Evolutionary conservation across 2,113 vertebrate genomes (phyloP).

Genomic region (Callospermophilus lateralis): DNA sequence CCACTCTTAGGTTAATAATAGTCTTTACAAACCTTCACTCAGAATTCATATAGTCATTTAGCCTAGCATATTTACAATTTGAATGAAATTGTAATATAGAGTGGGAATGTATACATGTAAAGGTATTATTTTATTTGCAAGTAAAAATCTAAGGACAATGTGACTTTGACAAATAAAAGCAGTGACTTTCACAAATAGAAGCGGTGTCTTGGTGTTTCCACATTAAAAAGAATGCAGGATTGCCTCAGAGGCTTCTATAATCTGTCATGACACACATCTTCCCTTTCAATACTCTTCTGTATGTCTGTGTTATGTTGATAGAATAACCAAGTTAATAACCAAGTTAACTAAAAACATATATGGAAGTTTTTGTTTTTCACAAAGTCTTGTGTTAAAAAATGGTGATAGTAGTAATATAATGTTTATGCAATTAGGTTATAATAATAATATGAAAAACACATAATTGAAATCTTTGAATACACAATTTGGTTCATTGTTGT

Average conservation of each 20-base stretch:
- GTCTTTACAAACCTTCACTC: not conserved
- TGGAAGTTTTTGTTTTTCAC: not conserved
- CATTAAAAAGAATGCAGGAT: not conserved
- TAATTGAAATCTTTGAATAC: not conserved
- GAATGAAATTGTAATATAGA: not conserved
- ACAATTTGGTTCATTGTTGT: not conserved
- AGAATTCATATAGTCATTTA: constrained; percentile 41
- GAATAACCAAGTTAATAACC: not conserved
- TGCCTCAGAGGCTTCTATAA: not conserved
- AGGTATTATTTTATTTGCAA: not conserved
- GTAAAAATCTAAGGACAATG: not conserved
- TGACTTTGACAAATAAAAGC: not conserved
- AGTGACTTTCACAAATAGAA: not conserved
- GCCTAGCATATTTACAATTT: not conserved
- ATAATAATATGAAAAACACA: not conserved
- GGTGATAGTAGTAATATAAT: not conserved
- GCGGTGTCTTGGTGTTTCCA: not conserved
- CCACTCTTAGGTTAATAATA: not conserved
- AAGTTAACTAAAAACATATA: not conserved
- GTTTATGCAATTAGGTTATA: not conserved
- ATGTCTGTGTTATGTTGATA: not conserved
- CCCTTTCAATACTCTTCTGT: not conserved
- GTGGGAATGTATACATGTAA: not conserved
- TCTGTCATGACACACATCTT: not conserved
- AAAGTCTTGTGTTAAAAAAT: not conserved